These are phyloP conservation scores for Crocidura indochinensis DNA, from an alignment of 2,797 vertebrate species.

Conservation along the genomic window DNA sequence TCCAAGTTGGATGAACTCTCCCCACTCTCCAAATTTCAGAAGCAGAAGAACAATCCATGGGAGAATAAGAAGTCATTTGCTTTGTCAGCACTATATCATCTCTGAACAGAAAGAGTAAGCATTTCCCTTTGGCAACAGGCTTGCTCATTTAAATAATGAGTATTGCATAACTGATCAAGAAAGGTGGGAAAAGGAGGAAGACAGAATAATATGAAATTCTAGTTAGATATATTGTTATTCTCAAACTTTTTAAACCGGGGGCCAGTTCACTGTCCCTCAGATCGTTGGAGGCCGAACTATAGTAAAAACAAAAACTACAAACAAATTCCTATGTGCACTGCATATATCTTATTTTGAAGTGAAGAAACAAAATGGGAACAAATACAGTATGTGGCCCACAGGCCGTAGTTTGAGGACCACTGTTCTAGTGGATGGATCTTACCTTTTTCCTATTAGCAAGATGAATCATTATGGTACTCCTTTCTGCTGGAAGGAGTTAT, in stretches of 20 bases:
- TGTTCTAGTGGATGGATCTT: background rate
- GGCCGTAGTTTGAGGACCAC: too few species aligned
- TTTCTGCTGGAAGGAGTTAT: constrained; percentile 29
- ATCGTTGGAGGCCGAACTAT: too few species aligned
- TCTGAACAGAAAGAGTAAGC: constrained; percentile 55
- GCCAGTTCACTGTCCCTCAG: too few species aligned
- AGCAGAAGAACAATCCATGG: background rate
- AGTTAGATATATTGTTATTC: constrained; percentile 36
- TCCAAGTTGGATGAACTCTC: background rate
- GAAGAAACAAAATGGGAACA: too few species aligned
- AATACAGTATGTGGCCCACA: too few species aligned
- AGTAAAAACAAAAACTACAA: too few species aligned
- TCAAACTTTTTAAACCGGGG: too few species aligned
- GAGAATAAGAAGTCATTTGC: constrained; percentile 28
- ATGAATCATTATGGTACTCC: background rate
- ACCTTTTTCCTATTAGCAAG: constrained; percentile 13
- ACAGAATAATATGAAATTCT: background rate
- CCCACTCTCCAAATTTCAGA: background rate
- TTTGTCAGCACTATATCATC: background rate
- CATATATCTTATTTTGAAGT: too few species aligned
- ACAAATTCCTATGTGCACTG: too few species aligned
- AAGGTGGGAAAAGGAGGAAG: constrained; percentile 31
- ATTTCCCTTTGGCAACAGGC: constrained; percentile 61
- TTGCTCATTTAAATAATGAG: constrained; percentile 7
- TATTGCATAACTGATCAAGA: background rate